Conservation (phyloP, 2,888 invertebrate genomes). For the Lochmaea capreae region DNA sequence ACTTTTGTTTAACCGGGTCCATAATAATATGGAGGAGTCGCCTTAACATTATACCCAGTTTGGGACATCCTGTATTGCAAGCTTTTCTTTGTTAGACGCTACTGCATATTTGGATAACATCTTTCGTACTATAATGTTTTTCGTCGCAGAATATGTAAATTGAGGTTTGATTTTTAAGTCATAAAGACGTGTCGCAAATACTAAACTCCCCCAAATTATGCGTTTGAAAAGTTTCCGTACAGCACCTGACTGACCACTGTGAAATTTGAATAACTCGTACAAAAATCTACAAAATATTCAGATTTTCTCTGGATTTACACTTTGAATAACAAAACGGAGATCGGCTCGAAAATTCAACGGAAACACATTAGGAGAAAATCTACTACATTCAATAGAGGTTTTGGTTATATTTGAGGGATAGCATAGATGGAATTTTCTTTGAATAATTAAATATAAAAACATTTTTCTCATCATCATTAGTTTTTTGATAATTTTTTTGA, state of each 20-base stretch:
- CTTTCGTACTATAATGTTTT: slow-evolving; percentile 40
- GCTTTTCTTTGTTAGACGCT: no score
- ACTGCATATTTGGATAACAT: neutral
- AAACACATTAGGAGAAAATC: slow-evolving; percentile 46
- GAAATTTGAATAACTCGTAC: slow-evolving; percentile 49
- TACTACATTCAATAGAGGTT: slow-evolving; percentile 22
- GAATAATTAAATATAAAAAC: neutral
- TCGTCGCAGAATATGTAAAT: slow-evolving; percentile 54
- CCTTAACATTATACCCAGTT: no score
- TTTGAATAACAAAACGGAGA: slow-evolving; percentile 59
- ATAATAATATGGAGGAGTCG: no score
- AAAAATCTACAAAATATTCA: slow-evolving; percentile 54
- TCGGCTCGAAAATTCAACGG: slow-evolving; percentile 56
- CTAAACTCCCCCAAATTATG: slow-evolving; percentile 25
- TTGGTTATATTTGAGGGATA: neutral
- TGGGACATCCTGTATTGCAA: no score
- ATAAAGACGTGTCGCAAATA: slow-evolving; percentile 48
- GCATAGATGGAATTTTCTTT: neutral
- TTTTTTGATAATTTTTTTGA: no score
- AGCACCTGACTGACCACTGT: slow-evolving; percentile 46
- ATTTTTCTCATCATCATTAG: no score
- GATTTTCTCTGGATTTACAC: slow-evolving; percentile 48
- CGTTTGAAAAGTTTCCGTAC: slow-evolving; percentile 20
- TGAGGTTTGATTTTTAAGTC: slow-evolving; percentile 56
- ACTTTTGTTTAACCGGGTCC: no score